Evolutionary conservation across 2,113 vertebrate species (phyloP).

Genomic region (Corythoichthys intestinalis): DNA sequence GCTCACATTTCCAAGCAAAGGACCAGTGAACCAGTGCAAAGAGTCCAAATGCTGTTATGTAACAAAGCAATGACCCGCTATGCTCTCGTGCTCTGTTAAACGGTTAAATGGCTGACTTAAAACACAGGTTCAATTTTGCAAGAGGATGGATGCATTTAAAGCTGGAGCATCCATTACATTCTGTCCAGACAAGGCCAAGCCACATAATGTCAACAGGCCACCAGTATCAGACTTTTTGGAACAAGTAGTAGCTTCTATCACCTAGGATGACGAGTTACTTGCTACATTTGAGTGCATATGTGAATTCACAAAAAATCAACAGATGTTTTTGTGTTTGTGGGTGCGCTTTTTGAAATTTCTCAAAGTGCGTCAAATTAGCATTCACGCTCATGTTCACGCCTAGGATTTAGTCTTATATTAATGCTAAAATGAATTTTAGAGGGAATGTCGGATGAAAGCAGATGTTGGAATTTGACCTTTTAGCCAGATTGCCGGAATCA

Average conservation of each 20-base stretch:
- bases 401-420: too few relatives aligned
- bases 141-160: conserved; percentile 2
- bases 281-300: conserved; percentile 14
- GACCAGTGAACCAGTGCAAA: conserved; percentile 38
- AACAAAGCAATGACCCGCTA: conserved; percentile 21
- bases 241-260: background rate
- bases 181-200: background rate
- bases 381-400: too few relatives aligned
- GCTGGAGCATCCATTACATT: background rate
- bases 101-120: conserved; percentile 10
- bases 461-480: too few relatives aligned
- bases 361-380: too few relatives aligned
- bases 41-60: conserved; percentile 40
- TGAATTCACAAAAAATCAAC: conserved; percentile 2
- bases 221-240: background rate
- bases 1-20: conserved; percentile 12
- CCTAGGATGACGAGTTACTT: conserved; percentile 16
- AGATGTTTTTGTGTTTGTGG: background rate
- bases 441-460: too few relatives aligned
- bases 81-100: background rate
- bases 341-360: background rate
- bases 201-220: conserved; percentile 2
- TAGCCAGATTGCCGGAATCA: too few relatives aligned
- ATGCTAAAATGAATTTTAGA: too few relatives aligned
- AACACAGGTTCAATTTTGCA: conserved; percentile 5